Evolutionary conservation across 1,140 invertebrate species (phyloP).

Genomic region (Stegodyphus dumicola): DNA sequence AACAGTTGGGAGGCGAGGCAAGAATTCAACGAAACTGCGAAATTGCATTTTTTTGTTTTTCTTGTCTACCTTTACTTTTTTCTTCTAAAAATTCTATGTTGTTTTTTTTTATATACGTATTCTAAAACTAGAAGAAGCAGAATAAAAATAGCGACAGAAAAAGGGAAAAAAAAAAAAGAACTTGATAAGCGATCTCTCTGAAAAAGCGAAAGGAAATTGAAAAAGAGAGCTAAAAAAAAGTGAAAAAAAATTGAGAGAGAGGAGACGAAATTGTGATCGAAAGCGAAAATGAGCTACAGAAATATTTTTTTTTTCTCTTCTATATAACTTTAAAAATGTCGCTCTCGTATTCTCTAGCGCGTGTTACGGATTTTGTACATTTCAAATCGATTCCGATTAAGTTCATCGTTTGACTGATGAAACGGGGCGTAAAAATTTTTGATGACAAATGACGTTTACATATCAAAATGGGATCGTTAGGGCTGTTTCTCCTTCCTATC

Average conservation of each 20-base stretch:
- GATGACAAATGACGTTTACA: conserved; percentile 60
- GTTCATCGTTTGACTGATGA: conserved; percentile 56
- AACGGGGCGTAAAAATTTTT: conserved; percentile 55
- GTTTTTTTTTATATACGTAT: background rate
- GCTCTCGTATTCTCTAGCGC: conserved; percentile 12
- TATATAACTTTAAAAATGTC: conserved; percentile 39
- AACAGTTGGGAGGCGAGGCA: background rate
- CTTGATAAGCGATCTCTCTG: conserved; percentile 45
- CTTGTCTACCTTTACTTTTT: background rate
- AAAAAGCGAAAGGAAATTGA: conserved; percentile 57
- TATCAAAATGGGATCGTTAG: conserved; percentile 59
- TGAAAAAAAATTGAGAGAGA: conserved; percentile 10
- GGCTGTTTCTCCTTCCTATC: conserved; percentile 46
- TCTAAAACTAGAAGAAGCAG: conserved; percentile 12
- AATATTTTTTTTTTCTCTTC: conserved; percentile 20
- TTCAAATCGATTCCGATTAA: conserved; percentile 58
- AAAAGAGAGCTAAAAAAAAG: conserved; percentile 35
- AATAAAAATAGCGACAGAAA: background rate
- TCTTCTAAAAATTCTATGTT: background rate
- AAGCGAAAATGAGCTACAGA: conserved; percentile 50
- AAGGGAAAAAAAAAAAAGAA: conserved; percentile 17
- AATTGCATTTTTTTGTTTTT: conserved; percentile 28
- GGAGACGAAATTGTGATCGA: conserved; percentile 53
- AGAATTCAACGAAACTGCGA: conserved; percentile 25
- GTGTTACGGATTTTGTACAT: conserved; percentile 25